Evolutionary conservation across 1,140 invertebrate genomes (phyloP).

Genomic region (Stegodyphus dumicola): DNA sequence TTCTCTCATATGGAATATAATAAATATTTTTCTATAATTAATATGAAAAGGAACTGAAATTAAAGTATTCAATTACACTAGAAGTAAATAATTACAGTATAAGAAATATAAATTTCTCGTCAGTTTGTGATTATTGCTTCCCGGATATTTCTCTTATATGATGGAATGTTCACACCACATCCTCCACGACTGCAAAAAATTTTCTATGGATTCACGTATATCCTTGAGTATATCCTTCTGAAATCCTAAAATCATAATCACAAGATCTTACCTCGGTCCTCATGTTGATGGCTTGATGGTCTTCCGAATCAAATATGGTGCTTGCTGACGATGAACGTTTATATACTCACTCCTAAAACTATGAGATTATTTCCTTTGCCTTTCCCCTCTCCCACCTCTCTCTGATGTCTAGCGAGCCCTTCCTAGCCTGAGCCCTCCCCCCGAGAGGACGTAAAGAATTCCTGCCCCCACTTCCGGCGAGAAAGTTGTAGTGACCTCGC

Average conservation of each 20-base stretch:
- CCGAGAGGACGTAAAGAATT: slow-evolving; percentile 3
- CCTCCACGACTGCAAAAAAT: neutral
- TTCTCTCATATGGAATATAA: no score
- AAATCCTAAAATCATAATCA: neutral
- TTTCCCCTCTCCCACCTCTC: neutral
- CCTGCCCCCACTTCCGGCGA: neutral
- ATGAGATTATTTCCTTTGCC: slow-evolving; percentile 50
- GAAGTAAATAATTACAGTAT: neutral
- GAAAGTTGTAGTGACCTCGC: slow-evolving; percentile 46
- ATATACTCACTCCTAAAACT: slow-evolving; percentile 49
- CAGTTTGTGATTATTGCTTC: neutral
- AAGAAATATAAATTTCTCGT: neutral
- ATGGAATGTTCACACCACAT: neutral
- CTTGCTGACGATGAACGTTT: slow-evolving; percentile 17
- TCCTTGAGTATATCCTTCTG: neutral
- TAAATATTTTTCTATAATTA: no score
- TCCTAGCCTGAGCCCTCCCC: slow-evolving; percentile 1
- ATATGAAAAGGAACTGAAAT: no score
- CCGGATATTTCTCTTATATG: neutral
- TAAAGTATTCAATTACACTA: neutral
- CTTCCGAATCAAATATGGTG: slow-evolving; percentile 29
- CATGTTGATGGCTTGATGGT: neutral
- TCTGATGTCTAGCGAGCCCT: neutral
- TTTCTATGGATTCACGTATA: neutral
- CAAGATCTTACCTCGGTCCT: neutral